phyloP scores from a whole-genome alignment of 2,797 vertebrate species.

The Capromys pilorides region DNA sequence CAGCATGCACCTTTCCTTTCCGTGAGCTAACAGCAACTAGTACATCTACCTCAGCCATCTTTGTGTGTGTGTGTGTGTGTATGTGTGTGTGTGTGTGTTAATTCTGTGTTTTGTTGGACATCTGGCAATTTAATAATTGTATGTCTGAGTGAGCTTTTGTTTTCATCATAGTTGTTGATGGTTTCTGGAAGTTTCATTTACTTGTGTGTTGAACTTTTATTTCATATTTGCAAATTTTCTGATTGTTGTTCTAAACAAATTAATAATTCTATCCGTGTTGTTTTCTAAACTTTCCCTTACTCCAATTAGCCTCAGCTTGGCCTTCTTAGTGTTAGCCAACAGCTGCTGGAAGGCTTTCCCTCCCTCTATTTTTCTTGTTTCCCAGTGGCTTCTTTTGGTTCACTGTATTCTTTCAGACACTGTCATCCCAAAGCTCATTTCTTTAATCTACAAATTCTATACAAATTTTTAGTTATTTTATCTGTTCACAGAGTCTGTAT shows the following conservation, averaged over 20 bases:
- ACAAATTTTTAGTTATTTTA: background rate
- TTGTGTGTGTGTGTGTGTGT: too few species aligned
- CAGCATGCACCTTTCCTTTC: too few species aligned
- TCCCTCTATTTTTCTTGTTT: background rate
- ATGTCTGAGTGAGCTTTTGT: too few species aligned
- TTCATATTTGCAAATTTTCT: background rate
- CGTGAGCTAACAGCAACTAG: too few species aligned
- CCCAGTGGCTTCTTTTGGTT: background rate
- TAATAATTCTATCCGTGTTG: background rate
- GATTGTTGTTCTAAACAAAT: background rate
- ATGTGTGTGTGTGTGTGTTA: too few species aligned
- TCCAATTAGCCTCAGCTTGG: background rate
- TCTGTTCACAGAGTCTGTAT: background rate
- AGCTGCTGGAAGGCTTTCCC: background rate
- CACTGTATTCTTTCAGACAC: background rate
- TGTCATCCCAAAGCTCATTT: background rate
- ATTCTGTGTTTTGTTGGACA: background rate
- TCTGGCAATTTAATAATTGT: too few species aligned
- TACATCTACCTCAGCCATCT: too few species aligned
- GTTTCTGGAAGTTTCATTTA: too few species aligned
- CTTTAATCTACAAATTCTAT: background rate
- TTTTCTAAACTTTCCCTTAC: background rate
- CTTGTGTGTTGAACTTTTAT: background rate
- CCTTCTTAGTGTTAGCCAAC: background rate
- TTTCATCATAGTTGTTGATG: too few species aligned